phyloP scores from a whole-genome alignment of 1,140 invertebrate genomes.

The Camponotus pennsylvanicus region DNA sequence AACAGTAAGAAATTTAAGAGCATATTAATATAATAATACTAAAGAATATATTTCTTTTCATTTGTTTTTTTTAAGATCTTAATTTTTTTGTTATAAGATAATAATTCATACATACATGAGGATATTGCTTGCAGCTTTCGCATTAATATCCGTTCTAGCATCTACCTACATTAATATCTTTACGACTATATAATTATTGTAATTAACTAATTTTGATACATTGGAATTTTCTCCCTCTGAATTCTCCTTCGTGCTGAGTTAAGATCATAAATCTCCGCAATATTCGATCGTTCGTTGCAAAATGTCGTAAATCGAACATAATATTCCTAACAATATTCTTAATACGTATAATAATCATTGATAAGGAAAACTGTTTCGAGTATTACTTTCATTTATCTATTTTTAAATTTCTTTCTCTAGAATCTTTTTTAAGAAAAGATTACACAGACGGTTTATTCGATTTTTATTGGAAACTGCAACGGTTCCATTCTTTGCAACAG shows the following conservation, averaged over 20 bases:
- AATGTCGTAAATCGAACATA: neutral
- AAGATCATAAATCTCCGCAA: slow-evolving; percentile 48
- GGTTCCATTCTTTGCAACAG: neutral
- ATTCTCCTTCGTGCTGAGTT: slow-evolving; percentile 10
- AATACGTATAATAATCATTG: neutral
- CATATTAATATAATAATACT: neutral
- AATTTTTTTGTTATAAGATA: neutral
- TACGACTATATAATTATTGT: slow-evolving; percentile 21
- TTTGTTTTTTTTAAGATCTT: neutral
- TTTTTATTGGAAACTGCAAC: neutral
- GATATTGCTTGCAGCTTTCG: slow-evolving; percentile 7
- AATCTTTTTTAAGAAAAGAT: neutral
- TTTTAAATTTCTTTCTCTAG: neutral
- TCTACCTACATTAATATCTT: neutral
- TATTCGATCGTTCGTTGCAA: slow-evolving; percentile 5
- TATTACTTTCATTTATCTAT: neutral
- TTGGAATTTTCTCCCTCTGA: slow-evolving; percentile 25
- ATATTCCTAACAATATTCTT: neutral
- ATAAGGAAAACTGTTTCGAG: neutral
- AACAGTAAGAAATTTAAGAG: neutral
- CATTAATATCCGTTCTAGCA: neutral
- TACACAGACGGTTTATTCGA: neutral
- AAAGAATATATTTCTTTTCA: neutral
- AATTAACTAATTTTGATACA: slow-evolving; percentile 61
- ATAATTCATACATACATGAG: neutral